These are phyloP conservation scores for Colinus virginianus DNA, from an alignment of 2,113 vertebrate genomes.

Conservation along the genomic window DNA sequence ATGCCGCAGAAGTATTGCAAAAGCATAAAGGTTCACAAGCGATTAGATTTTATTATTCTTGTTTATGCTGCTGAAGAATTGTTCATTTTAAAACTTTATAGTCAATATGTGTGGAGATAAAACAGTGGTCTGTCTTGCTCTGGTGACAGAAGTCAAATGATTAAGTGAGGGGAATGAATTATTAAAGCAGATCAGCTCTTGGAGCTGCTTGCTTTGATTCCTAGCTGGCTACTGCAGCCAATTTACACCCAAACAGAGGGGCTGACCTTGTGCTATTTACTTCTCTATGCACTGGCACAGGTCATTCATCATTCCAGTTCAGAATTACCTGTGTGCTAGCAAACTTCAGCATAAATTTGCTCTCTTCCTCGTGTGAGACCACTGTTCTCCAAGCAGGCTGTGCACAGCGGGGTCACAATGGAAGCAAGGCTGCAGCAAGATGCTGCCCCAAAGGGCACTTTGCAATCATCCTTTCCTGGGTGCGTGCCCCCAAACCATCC, in stretches of 20 bases:
- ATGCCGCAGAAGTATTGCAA: not conserved
- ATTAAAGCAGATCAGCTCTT: not conserved
- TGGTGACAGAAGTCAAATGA: conserved; percentile 4
- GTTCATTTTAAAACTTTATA: conserved; percentile 24
- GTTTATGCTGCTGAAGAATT: conserved; percentile 42
- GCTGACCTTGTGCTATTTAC: rapidly evolving
- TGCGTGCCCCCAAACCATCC: not conserved
- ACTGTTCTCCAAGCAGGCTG: not conserved
- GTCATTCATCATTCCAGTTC: rapidly evolving
- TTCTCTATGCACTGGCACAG: not conserved
- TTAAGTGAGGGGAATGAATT: not conserved
- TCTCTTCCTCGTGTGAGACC: rapidly evolving
- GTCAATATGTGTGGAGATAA: not conserved
- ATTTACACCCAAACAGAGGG: not conserved
- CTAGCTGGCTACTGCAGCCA: not conserved
- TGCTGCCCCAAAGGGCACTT: not conserved
- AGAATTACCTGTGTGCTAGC: rapidly evolving
- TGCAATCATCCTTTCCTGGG: not conserved
- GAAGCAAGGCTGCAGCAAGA: not conserved
- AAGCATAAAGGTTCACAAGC: conserved; percentile 35
- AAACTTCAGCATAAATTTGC: not conserved
- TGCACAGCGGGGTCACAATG: not conserved
- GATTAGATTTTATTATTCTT: conserved; percentile 47
- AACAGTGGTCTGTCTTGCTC: not conserved
- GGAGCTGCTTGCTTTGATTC: not conserved